Conservation (phyloP, 2,888 invertebrate species). For the Hydrotaea cyrtoneurina region DNA sequence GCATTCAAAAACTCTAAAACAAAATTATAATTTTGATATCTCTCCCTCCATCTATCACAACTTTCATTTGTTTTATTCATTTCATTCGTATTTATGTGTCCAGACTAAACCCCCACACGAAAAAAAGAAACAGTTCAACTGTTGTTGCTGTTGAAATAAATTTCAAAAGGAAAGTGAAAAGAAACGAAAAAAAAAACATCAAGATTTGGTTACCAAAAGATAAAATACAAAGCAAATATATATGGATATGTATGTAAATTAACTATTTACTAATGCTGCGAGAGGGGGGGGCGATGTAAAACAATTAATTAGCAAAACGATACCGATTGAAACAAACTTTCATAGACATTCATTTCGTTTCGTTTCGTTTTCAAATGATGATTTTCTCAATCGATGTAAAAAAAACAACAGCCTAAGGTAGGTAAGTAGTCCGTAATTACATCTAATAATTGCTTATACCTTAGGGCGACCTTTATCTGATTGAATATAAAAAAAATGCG, state of each 20-base stretch:
- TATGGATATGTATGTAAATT: not conserved
- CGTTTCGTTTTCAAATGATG: not conserved
- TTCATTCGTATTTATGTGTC: not conserved
- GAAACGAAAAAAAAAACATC: not conserved
- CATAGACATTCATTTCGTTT: not conserved
- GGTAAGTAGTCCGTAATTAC: too few relatives aligned
- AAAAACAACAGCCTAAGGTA: too few relatives aligned
- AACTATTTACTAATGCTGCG: too few relatives aligned
- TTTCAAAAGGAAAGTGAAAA: not conserved
- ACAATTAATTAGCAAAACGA: not conserved
- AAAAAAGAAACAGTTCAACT: not conserved
- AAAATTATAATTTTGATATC: not conserved
- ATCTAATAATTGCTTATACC: too few relatives aligned
- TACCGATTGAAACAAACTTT: not conserved
- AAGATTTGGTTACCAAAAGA: not conserved
- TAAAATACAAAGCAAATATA: not conserved
- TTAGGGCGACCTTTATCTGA: too few relatives aligned
- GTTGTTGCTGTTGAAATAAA: not conserved
- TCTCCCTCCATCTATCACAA: not conserved
- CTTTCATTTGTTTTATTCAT: not conserved
- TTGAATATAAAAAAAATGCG: too few relatives aligned
- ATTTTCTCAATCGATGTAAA: not conserved
- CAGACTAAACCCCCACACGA: not conserved
- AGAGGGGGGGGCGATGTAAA: not conserved
- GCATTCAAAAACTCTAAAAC: too few relatives aligned